These are phyloP conservation scores for Pseudococcus jackbeardsleyi DNA, from an alignment of 2,888 invertebrate species.

Conservation along the genomic window DNA sequence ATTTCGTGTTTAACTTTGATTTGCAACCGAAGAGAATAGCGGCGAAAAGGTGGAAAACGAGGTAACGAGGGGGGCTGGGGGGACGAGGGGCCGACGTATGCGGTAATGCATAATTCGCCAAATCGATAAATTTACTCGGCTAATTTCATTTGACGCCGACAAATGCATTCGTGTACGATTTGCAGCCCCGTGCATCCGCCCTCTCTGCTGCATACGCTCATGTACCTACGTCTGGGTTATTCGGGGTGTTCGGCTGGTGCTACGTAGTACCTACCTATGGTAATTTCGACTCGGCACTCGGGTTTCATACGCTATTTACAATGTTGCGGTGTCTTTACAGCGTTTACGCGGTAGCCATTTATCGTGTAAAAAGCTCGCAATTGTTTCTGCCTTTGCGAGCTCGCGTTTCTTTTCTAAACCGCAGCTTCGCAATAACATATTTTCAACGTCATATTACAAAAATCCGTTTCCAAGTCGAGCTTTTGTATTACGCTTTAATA, in stretches of 20 bases:
- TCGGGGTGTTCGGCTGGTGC: no score
- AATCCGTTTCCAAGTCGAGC: neutral
- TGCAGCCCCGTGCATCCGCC: neutral
- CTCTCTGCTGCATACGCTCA: no score
- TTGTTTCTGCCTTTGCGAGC: neutral
- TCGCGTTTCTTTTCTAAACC: neutral
- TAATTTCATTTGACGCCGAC: conserved; percentile 29
- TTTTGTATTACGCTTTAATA: neutral
- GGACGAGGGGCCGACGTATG: neutral
- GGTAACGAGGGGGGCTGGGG: neutral
- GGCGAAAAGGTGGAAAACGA: neutral
- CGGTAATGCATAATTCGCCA: conserved; percentile 42
- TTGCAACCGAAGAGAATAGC: neutral
- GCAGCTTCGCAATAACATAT: neutral
- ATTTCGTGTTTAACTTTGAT: conserved; percentile 54
- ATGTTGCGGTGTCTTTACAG: conserved; percentile 24
- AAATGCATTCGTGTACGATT: conserved; percentile 37
- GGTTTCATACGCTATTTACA: neutral
- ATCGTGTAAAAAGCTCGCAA: conserved; percentile 21
- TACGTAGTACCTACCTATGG: neutral
- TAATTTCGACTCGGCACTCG: neutral
- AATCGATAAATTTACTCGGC: conserved; percentile 46
- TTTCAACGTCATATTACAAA: neutral
- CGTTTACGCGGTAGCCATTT: conserved; percentile 28
- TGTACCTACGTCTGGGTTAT: no score